Percentiles rank a stretch among this genome's conserved stretches.
These are phyloP conservation scores for Cynocephalus volans DNA, from an alignment of 2,113 vertebrate genomes.

Conservation along the genomic window DNA sequence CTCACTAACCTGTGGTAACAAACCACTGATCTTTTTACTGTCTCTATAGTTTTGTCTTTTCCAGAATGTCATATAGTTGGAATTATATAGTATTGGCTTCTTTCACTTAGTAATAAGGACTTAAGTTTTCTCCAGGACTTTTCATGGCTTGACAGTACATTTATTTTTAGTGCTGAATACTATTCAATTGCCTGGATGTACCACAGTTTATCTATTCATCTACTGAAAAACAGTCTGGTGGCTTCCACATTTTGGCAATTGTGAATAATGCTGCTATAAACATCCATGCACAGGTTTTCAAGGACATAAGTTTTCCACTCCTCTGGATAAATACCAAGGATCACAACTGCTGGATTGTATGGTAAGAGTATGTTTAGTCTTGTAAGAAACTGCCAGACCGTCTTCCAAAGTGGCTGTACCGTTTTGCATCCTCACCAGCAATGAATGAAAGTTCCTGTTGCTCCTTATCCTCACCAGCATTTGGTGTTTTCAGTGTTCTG, in stretches of 20 bases:
- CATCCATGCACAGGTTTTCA: neutral
- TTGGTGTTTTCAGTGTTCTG: no score
- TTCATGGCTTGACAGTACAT: neutral
- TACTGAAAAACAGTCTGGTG: neutral
- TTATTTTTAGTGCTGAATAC: neutral
- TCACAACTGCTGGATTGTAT: neutral
- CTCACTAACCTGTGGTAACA: neutral
- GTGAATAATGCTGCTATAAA: neutral
- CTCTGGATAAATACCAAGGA: no score
- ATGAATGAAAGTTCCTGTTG: neutral
- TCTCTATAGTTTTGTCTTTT: neutral
- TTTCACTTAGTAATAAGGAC: neutral
- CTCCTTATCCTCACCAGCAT: neutral
- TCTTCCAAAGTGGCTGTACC: neutral
- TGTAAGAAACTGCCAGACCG: neutral
- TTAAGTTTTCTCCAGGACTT: neutral
- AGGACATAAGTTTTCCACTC: neutral
- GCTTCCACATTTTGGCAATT: neutral
- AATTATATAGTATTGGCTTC: neutral
- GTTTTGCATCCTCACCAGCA: neutral
- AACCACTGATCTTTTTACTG: neutral
- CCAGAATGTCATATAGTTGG: neutral
- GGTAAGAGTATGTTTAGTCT: neutral
- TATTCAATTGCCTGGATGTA: neutral
- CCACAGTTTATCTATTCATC: neutral